Evolutionary conservation across 2,113 vertebrate species (phyloP), one percentile per base, ranked within the genome.

Genomic region (Scophthalmus maximus): DNA sequence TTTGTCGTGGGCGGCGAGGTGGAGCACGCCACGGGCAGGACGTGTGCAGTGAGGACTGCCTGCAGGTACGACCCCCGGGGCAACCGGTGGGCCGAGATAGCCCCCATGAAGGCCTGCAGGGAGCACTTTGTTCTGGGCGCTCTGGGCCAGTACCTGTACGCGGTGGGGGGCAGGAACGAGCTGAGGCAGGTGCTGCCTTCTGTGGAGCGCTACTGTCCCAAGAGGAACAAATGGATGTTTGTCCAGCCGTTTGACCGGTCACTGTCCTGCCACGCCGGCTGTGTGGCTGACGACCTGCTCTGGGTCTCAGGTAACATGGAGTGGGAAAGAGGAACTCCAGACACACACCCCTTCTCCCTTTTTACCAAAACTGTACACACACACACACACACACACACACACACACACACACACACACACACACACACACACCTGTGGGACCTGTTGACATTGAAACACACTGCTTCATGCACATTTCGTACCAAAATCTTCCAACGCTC

Each of bases 171-270:
- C 65, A 94, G 97, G 34, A 99, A 99, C 2, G 97, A 99, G 64
- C 86, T 99, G 71, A 94, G 96, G 3, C 97, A 99, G 76, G 97
- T 99, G 51, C 86, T 99, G 71, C 97, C 97, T 4, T 97, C 96
- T 0, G 97, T 99, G 32, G 97, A 99, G 80, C 93, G 96, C 5
- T 98, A 98, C 46, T 99, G 97, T 76, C 97, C 97, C 73, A 95
- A 95, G 93, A 98, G 94, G 92, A 98, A 99, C 94, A 98, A 97
- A 76, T 99, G 97, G 97, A 95, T 93, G 76, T 97, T 96, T 71
- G 96, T 98, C 68, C 97, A 98, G 81, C 91, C 97, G 27, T 98
- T 98, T 63, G 97, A 99, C 91, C 94, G 95, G n/a, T 98, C 97
- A 0, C 95, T 99, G 55, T 99, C 97, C 0, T 99, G 97, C 83